Percentiles rank a stretch among this genome's conserved stretches.
Evolutionary conservation across 2,113 vertebrate species (phyloP).

Genomic region (Syrrhaptes paradoxus): DNA sequence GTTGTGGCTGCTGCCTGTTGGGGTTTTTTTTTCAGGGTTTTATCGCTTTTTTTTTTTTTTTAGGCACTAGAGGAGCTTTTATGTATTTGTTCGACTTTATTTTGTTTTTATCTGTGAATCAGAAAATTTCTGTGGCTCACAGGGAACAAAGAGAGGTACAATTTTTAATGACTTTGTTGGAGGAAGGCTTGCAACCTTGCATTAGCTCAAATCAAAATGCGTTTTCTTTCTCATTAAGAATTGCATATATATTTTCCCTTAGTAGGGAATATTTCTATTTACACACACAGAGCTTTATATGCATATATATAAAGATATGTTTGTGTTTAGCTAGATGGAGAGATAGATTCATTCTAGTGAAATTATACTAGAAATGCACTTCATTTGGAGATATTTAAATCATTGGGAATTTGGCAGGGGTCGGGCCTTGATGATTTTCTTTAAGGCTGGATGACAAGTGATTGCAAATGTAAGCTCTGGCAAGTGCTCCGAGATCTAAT

Average conservation of each 20-base stretch:
- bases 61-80: not conserved
- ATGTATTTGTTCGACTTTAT: not conserved
- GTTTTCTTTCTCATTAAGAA: not conserved
- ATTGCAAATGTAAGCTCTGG: constrained; percentile 62
- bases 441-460: constrained; percentile 41
- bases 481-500: constrained; percentile 42
- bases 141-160: constrained; percentile 32
- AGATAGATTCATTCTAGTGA: constrained; percentile 38
- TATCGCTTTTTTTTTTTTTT: not conserved
- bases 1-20: not conserved
- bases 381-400: constrained; percentile 58
- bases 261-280: constrained; percentile 42
- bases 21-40: too few species aligned
- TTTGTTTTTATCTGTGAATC: constrained; percentile 10
- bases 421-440: constrained; percentile 51
- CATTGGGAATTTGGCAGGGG: constrained; percentile 46
- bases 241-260: not conserved
- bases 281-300: constrained; percentile 5
- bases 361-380: constrained; percentile 28
- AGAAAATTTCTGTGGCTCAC: constrained; percentile 17
- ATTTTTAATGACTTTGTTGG: not conserved
- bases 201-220: constrained; percentile 17
- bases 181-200: not conserved
- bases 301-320: constrained; percentile 17
- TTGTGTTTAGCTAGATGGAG: constrained; percentile 44